phyloP scores from a whole-genome alignment of 2,888 invertebrate species.

The Chymomyza fuscimana region DNA sequence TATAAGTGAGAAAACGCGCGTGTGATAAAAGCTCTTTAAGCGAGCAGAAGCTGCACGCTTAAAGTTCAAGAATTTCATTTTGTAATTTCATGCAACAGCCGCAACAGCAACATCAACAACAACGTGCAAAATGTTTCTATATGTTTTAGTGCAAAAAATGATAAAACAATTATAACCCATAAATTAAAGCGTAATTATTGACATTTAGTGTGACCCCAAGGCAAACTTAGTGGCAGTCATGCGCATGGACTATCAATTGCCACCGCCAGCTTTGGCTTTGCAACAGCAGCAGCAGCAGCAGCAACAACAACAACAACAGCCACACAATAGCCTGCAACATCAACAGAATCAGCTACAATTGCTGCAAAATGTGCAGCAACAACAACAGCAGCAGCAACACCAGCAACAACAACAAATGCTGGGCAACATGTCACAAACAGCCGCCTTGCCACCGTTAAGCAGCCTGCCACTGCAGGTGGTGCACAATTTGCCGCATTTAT shows the following conservation, averaged over 20 bases:
- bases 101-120: slow-evolving; percentile 29
- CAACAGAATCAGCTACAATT: slow-evolving; percentile 74
- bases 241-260: slow-evolving; percentile 80
- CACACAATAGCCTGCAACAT: slow-evolving; percentile 67
- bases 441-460: slow-evolving; percentile 76
- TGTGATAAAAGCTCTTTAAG: slow-evolving; percentile 52
- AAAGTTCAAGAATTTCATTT: slow-evolving; percentile 23
- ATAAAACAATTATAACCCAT: slow-evolving; percentile 13
- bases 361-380: slow-evolving; percentile 69
- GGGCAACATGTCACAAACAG: slow-evolving; percentile 72
- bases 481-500: slow-evolving; percentile 78
- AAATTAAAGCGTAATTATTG: slow-evolving; percentile 9
- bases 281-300: slow-evolving; percentile 72
- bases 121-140: slow-evolving; percentile 15
- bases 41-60: not conserved
- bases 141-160: not conserved
- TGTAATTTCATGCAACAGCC: slow-evolving; percentile 23
- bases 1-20: slow-evolving; percentile 38
- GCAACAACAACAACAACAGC: slow-evolving; percentile 68
- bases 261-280: slow-evolving; percentile 77
- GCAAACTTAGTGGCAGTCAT: slow-evolving; percentile 50
- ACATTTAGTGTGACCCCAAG: slow-evolving; percentile 36
- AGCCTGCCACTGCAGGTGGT: slow-evolving; percentile 78
- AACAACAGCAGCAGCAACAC: slow-evolving; percentile 66
- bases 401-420: slow-evolving; percentile 74